A percentile compares a stretch with the other conserved stretches of the same genome.
These are phyloP conservation scores for Rhinatrema bivittatum DNA, from an alignment of 2,797 vertebrate genomes.

Conservation along the genomic window DNA sequence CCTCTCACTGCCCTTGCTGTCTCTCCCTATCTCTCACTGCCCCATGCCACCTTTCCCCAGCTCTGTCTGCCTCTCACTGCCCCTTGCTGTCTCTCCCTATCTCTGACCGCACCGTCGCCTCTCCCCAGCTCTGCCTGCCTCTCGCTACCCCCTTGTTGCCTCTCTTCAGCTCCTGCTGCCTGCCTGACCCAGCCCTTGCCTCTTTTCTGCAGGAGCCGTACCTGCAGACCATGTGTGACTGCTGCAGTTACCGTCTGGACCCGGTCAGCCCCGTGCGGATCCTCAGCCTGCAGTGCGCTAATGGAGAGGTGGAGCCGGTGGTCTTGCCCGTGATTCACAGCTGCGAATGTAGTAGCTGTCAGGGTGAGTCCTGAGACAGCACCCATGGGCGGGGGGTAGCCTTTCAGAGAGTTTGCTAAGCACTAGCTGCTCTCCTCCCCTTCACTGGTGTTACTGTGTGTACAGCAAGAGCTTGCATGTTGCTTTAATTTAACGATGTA, in stretches of 20 bases:
- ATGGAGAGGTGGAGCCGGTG: constrained; percentile 60
- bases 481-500: too few species aligned
- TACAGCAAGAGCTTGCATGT: too few species aligned
- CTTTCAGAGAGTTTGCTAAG: background rate
- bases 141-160: background rate
- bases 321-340: constrained; percentile 79
- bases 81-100: accelerated
- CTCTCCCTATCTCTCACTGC: too few species aligned
- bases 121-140: background rate
- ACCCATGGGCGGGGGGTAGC: accelerated
- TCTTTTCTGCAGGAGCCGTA: constrained; percentile 71
- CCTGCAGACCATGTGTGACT: constrained; percentile 73
- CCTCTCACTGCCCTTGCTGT: too few species aligned
- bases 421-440: too few species aligned
- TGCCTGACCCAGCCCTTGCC: background rate
- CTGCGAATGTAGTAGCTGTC: constrained; percentile 83
- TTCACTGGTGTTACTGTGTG: too few species aligned
- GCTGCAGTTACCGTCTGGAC: constrained; percentile 82
- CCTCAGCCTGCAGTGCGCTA: constrained; percentile 67
- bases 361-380: constrained; percentile 51
- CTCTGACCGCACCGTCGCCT: background rate
- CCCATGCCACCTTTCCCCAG: background rate
- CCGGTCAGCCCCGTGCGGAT: constrained; percentile 67
- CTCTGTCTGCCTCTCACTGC: background rate
- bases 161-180: background rate